A percentile compares a stretch with the other conserved stretches of the same genome.
Evolutionary conservation across 2,113 vertebrate genomes (phyloP).

Genomic region (Mobula hypostoma): DNA sequence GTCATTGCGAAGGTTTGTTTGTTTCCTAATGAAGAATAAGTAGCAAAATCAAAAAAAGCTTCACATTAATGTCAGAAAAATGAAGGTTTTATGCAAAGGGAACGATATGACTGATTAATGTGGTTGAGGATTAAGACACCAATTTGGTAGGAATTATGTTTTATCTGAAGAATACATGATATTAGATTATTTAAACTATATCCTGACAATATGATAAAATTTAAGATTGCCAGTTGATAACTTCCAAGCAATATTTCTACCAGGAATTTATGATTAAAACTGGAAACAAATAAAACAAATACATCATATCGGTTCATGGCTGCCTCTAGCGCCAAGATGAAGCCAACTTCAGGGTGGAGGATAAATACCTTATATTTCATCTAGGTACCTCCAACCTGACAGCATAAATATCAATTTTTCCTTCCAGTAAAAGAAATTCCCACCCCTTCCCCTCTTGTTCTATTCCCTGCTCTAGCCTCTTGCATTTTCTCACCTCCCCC

Average conservation of each 20-base stretch:
- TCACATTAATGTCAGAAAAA: background rate
- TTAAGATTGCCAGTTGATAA: background rate
- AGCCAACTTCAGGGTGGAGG: too few species aligned
- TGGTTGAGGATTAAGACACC: background rate
- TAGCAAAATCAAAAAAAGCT: background rate
- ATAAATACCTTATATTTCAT: too few species aligned
- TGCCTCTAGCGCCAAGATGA: too few species aligned
- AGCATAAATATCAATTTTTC: too few species aligned
- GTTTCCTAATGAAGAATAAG: constrained; percentile 21
- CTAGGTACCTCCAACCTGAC: too few species aligned
- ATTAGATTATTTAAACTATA: background rate
- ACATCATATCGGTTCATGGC: too few species aligned
- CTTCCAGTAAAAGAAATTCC: too few species aligned
- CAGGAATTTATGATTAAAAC: background rate
- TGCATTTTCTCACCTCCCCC: too few species aligned
- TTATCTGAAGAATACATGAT: background rate
- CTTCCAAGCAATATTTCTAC: background rate
- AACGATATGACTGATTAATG: background rate
- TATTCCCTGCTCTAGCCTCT: too few species aligned
- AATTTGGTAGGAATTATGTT: background rate
- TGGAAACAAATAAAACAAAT: too few species aligned
- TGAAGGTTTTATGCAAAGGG: background rate
- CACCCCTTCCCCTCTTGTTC: too few species aligned
- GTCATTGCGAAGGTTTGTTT: background rate
- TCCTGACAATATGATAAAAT: background rate